phyloP scores from a whole-genome alignment of 2,797 vertebrate genomes.

The Acrossocheilus wenchowensis region DNA sequence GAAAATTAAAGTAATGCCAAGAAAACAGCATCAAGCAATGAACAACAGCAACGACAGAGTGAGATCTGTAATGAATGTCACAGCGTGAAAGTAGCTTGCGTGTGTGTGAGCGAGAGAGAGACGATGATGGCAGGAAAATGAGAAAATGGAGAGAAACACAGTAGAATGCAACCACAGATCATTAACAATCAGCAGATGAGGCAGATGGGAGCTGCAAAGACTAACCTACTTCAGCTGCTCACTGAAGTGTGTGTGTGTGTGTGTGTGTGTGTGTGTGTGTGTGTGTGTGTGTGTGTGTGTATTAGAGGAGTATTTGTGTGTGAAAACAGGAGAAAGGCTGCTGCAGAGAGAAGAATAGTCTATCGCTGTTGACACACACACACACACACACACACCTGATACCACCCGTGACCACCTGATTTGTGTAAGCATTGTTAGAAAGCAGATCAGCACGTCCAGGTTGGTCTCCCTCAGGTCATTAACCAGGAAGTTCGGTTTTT shows the following conservation, averaged over 20 bases:
- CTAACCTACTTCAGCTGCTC: slow-evolving; percentile 38
- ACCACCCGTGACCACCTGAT: neutral
- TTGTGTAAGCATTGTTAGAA: slow-evolving; percentile 45
- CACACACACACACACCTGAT: slow-evolving; percentile 23
- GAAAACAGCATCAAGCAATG: slow-evolving; percentile 69
- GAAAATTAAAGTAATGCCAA: slow-evolving; percentile 76
- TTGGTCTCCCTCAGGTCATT: slow-evolving; percentile 47
- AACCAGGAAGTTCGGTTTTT: slow-evolving; percentile 57
- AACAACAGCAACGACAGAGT: slow-evolving; percentile 74
- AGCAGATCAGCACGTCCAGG: slow-evolving; percentile 53
- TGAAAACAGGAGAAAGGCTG: neutral
- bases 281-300: slow-evolving; percentile 13
- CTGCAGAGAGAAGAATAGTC: neutral
- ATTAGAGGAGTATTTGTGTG: neutral
- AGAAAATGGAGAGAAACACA: slow-evolving; percentile 21
- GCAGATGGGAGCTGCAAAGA: slow-evolving; percentile 56
- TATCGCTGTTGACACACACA: neutral
- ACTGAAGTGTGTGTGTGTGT: slow-evolving; percentile 3
- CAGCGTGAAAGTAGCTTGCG: slow-evolving; percentile 51
- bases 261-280: slow-evolving; percentile 23
- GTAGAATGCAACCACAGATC: slow-evolving; percentile 38
- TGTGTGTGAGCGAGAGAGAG: slow-evolving; percentile 56
- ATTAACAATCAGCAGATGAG: slow-evolving; percentile 50
- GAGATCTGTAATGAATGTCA: slow-evolving; percentile 59
- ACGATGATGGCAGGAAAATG: slow-evolving; percentile 59